Evolutionary conservation across 2,797 vertebrate genomes (phyloP), one percentile per base, ranked within the genome.

Genomic region (Perdix hodgsoniae): DNA sequence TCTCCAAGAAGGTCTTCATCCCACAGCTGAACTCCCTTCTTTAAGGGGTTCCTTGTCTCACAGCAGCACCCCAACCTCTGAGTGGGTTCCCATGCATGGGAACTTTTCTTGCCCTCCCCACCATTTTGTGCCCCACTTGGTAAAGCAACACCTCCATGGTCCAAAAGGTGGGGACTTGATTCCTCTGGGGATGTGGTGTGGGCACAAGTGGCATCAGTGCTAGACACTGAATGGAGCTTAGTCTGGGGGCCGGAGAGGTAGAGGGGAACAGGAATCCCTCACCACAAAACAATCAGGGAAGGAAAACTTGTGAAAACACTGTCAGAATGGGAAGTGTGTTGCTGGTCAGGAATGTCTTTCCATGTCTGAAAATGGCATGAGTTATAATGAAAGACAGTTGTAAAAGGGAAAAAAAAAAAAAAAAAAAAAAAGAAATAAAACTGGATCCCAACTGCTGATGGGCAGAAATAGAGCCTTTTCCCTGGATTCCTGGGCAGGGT

Each of bases 221-320:
- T 2, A 5, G 61, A 52, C 67, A 70, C 35, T 8, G 52, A 89
- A 67, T 73, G 81, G 86, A 84, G 64, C 75, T 42, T 9, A 89
- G 92, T 81, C 86, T 1, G 3, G 66, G 78, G 91, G 91, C 82
- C 83, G 87, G 57, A 93, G 82, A 84, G 74, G 78, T 40, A 56
- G 54, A 8, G 17, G 14, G 22, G 44, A 54, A 81, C 74, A 89
- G 86, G 84, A 96, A 94, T 96, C 93, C 89, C 84, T 93, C 72
- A 91, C 75, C 87, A 91, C 78, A 72, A 57, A 95, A 86, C 80
- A 93, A 95, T 92, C 86, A 91, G 84, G 59, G 89, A 87, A 93
- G 96, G 95, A 95, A 93, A 93, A 95, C 86, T 96, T 91, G 95
- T 96, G 92, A 96, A 96, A 96, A 95, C 95, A 95, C 16, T 93